Evolutionary conservation across 37 sponge, comb jelly and placozoan species (phyloP).

Genomic region (Halichondria panicea): DNA sequence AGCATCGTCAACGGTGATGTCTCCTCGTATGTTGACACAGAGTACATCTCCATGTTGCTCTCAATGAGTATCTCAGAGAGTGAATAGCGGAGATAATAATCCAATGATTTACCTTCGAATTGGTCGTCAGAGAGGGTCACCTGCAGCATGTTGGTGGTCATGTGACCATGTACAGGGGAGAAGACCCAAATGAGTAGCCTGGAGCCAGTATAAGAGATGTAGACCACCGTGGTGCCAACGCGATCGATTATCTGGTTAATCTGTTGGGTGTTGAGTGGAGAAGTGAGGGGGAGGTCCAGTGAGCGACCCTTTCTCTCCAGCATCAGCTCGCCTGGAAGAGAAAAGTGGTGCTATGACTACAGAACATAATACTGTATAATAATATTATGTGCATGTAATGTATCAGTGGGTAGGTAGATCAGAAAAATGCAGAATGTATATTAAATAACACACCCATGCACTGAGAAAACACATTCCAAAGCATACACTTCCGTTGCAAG

Average conservation of each 20-base stretch:
- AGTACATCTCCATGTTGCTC: constrained; percentile 48
- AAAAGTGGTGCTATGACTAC: too few species aligned
- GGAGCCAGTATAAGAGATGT: constrained; percentile 56
- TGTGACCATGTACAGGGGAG: constrained; percentile 13
- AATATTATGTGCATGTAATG: too few species aligned
- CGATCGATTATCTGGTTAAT: constrained; percentile 29
- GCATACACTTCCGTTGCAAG: too few species aligned
- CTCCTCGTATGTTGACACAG: constrained; percentile 14
- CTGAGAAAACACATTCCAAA: too few species aligned
- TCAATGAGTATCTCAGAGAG: constrained; percentile 38
- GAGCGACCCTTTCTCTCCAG: constrained; percentile 32
- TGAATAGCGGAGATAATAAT: constrained; percentile 40
- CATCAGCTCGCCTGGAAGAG: constrained; percentile 75
- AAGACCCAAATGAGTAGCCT: constrained; percentile 59
- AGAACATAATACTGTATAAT: too few species aligned
- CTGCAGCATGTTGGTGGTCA: constrained; percentile 25
- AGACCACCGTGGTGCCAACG: constrained; percentile 28
- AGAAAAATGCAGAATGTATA: too few species aligned
- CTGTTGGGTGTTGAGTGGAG: constrained; percentile 45
- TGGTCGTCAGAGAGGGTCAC: constrained; percentile 44
- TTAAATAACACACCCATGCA: too few species aligned
- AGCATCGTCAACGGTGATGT: constrained; percentile 17
- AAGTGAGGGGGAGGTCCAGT: constrained; percentile 1
- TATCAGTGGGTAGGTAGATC: too few species aligned
- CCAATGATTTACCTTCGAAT: constrained; percentile 60